Conservation (phyloP, 2,888 invertebrate species). For the Drosophila differens region DNA sequence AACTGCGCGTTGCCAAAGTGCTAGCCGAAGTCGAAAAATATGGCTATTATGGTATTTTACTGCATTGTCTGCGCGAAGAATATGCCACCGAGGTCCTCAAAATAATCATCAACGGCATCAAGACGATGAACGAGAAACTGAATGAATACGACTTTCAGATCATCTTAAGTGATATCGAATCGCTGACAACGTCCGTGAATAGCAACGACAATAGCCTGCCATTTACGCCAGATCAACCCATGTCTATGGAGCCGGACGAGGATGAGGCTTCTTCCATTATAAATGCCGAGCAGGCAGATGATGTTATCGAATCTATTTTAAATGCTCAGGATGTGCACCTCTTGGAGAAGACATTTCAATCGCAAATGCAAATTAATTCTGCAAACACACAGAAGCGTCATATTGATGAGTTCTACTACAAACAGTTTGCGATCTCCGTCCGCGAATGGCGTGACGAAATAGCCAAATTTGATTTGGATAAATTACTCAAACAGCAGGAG, state of each 20-base stretch:
- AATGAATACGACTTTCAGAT: constrained; percentile 87
- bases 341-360: constrained; percentile 86
- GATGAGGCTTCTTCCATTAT: constrained; percentile 8
- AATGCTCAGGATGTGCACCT: constrained; percentile 79
- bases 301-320: constrained; percentile 79
- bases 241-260: constrained; percentile 16
- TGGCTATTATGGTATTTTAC: constrained; percentile 90
- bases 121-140: constrained; percentile 86
- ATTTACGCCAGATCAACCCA: constrained; percentile 18
- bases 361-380: constrained; percentile 84
- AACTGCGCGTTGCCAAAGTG: constrained; percentile 87
- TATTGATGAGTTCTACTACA: constrained; percentile 75
- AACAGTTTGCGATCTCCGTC: constrained; percentile 86
- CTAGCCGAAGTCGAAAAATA: constrained; percentile 89
- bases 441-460: constrained; percentile 88
- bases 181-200: constrained; percentile 28
- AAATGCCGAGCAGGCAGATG: constrained; percentile 56
- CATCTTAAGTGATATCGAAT: constrained; percentile 58
- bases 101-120: constrained; percentile 87
- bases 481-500: constrained; percentile 87
- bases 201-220: not conserved
- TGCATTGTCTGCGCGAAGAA: constrained; percentile 89
- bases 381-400: constrained; percentile 38
- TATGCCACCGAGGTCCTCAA: constrained; percentile 91
- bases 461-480: constrained; percentile 87